A percentile compares a stretch with the other conserved stretches of the same genome.
phyloP scores from a whole-genome alignment of 92 coral and sea anemone species.

The Umimayanthus chanpuru region DNA sequence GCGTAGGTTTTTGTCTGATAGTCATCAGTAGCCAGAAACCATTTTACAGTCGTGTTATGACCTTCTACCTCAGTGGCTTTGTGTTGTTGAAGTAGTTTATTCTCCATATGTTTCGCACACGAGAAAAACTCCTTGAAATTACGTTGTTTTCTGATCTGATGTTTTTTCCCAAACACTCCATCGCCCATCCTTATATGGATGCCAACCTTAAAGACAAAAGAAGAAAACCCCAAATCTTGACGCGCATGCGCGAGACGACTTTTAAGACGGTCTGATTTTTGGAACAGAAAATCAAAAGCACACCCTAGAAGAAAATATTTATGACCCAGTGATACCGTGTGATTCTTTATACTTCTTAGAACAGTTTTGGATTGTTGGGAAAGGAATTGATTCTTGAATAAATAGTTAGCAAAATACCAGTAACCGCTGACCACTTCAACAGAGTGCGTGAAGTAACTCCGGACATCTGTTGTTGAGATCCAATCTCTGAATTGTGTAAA shows the following conservation, averaged over 20 bases:
- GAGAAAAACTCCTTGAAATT: conserved; percentile 52
- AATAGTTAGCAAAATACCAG: conserved; percentile 71
- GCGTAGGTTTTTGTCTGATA: conserved; percentile 51
- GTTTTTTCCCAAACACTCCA: conserved; percentile 44
- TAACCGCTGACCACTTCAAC: conserved; percentile 62
- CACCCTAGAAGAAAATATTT: conserved; percentile 55
- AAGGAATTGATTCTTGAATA: conserved; percentile 56
- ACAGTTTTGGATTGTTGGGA: conserved; percentile 23
- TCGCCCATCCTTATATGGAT: conserved; percentile 80
- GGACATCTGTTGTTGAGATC: conserved; percentile 49
- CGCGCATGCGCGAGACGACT: conserved; percentile 39
- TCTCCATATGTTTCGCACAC: conserved; percentile 65
- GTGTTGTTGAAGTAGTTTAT: conserved; percentile 1
- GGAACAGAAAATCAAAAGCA: conserved; percentile 68
- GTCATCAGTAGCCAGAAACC: conserved; percentile 75
- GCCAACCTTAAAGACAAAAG: conserved; percentile 45
- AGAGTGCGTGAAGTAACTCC: conserved; percentile 48
- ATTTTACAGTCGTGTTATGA: conserved; percentile 42
- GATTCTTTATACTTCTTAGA: not conserved
- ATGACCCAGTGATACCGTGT: conserved; percentile 19
- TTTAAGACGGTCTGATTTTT: conserved; percentile 51
- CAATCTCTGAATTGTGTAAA: conserved; percentile 48
- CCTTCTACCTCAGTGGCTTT: not conserved
- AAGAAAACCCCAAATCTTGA: conserved; percentile 23
- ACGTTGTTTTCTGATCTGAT: conserved; percentile 19